phyloP scores from a whole-genome alignment of 1,140 invertebrate species.

The Drosophila prosaltans region DNA sequence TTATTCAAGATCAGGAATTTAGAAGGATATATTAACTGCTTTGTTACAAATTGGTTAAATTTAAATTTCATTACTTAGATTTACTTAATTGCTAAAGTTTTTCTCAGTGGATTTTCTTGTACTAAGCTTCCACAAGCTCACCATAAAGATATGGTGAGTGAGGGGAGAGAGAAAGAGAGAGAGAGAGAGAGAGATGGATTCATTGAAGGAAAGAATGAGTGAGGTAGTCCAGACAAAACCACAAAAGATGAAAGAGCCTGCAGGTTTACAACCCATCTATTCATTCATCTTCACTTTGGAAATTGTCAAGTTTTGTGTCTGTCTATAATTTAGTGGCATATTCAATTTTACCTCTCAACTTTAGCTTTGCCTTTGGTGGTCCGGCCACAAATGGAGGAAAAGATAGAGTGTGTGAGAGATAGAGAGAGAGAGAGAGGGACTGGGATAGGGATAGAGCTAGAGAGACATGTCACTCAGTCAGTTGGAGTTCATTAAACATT shows the following conservation, averaged over 20 bases:
- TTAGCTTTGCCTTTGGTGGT: neutral
- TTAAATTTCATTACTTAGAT: neutral
- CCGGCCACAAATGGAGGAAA: neutral
- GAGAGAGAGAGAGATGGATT: neutral
- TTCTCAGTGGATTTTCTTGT: neutral
- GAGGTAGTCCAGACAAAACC: slow-evolving; percentile 44
- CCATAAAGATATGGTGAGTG: neutral
- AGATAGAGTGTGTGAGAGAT: neutral
- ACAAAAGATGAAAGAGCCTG: slow-evolving; percentile 67
- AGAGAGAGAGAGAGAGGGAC: neutral
- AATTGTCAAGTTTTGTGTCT: slow-evolving; percentile 51
- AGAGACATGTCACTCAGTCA: neutral
- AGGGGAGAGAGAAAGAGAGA: neutral
- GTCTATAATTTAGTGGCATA: slow-evolving; percentile 62
- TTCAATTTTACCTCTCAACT: slow-evolving; percentile 50
- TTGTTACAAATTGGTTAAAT: no score
- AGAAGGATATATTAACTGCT: no score
- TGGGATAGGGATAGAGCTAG: neutral
- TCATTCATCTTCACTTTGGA: slow-evolving; percentile 23
- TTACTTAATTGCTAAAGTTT: neutral
- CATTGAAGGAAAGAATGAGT: slow-evolving; percentile 22
- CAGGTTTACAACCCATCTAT: slow-evolving; percentile 9
- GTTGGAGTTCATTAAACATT: slow-evolving; percentile 66
- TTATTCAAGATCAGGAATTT: no score
- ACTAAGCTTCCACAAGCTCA: neutral